Evolutionary conservation across 2,888 invertebrate genomes (phyloP).

Genomic region (Macrostomum cliftonense): DNA sequence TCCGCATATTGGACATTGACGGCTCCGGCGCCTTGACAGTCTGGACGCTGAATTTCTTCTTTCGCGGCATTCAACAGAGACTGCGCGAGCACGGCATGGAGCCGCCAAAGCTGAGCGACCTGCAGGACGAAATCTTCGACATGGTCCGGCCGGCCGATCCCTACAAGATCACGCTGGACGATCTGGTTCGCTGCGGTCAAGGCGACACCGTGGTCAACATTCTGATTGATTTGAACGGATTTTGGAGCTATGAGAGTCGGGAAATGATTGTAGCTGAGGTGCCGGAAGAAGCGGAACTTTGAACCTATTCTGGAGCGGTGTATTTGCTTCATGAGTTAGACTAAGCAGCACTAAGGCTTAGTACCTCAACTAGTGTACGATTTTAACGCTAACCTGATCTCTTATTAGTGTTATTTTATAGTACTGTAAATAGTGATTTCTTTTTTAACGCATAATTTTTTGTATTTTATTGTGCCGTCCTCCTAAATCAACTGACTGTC

Average conservation of each 20-base stretch:
- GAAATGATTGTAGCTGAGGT: constrained; percentile 42
- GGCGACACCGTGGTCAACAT: constrained; percentile 83
- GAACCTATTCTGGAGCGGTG: not conserved
- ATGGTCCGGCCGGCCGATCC: constrained; percentile 80
- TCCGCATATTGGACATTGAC: constrained; percentile 71
- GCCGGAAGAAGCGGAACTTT: constrained; percentile 10
- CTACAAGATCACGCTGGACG: constrained; percentile 61
- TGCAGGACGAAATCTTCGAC: constrained; percentile 90
- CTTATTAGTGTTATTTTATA: too few relatives aligned
- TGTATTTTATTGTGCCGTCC: too few relatives aligned
- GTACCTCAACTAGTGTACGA: too few relatives aligned
- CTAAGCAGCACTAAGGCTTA: too few relatives aligned
- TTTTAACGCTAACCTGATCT: too few relatives aligned
- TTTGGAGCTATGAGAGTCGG: constrained; percentile 86
- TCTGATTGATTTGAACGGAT: constrained; percentile 78
- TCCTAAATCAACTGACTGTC: too few relatives aligned
- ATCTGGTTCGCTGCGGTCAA: constrained; percentile 63
- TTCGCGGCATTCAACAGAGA: constrained; percentile 66
- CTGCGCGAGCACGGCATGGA: constrained; percentile 71
- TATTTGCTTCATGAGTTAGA: too few relatives aligned
- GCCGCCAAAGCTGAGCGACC: constrained; percentile 71
- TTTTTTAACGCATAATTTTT: too few relatives aligned
- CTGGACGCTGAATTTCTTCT: constrained; percentile 77
- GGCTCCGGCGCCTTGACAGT: constrained; percentile 67
- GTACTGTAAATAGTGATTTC: too few relatives aligned